Conservation (phyloP, 2,797 vertebrate genomes). For the Otolemur crassicaudatus region DNA sequence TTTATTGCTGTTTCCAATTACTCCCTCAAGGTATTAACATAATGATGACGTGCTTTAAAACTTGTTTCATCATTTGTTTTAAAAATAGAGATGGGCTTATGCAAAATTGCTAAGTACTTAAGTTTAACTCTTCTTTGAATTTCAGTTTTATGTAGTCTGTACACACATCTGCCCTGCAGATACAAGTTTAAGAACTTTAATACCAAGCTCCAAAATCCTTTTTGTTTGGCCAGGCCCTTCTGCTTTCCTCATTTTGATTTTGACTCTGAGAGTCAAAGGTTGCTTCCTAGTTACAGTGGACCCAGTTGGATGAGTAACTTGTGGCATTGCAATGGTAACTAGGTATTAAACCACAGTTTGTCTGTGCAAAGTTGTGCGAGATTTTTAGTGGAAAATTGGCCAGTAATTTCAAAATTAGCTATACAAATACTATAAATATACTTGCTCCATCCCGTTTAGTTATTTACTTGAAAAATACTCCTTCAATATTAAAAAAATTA, state of each 20-base stretch:
- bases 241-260: conserved; percentile 71
- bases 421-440: background rate
- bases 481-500: background rate
- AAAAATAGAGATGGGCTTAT: conserved; percentile 29
- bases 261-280: conserved; percentile 29
- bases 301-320: background rate
- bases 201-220: conserved; percentile 39
- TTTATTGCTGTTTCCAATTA: conserved; percentile 70
- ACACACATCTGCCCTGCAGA: conserved; percentile 15
- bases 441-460: background rate
- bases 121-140: conserved; percentile 14
- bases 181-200: conserved; percentile 22
- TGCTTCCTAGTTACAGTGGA: background rate
- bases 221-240: background rate
- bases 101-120: conserved; percentile 40
- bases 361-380: background rate
- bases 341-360: background rate
- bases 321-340: background rate
- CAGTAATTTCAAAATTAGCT: background rate
- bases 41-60: conserved; percentile 54
- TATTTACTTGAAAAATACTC: conserved; percentile 5
- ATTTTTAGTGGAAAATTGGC: background rate
- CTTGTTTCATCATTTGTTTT: background rate
- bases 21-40: conserved; percentile 49
- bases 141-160: background rate